Base-by-base conservation (phyloP, 2,113 vertebrate species). In the Rhegmatorhina hoffmannsi region DNA sequence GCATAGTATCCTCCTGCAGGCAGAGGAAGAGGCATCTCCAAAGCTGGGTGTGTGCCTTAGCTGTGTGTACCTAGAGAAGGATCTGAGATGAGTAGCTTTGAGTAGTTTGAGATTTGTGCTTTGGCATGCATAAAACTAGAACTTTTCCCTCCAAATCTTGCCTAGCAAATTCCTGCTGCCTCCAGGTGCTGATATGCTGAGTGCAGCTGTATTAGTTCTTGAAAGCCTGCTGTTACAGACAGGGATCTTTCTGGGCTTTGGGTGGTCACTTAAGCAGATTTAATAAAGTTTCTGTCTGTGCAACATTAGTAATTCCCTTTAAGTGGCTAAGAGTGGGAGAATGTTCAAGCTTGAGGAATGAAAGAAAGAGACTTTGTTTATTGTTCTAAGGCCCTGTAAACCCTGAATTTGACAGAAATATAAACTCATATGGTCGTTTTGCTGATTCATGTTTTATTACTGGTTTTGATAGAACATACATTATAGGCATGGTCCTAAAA, bases 381-480 rank as follows among this genome's bases (percentile, higher is more conserved):
- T 90, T 96, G 76, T 94, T 96, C 69, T 66, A 81, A 89, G 67
- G 64, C 13, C 60, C 79, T 70, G 29, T 82, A 84, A 91, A 86
- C 53, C 81, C 33, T 66, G 50, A 89, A 90, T 88, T 77, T 50
- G 36, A 24, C 60, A 91, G 81, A 84, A 95, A 93, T 88, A 28
- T 94, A 78, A 91, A 84, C 3, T 31, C 47, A 23, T 38, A 10
- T 14, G 58, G 69, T 75, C 7, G 62, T 89, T 88, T 90, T 94
- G 88, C 83, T 94, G 90, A 89, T 78, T 96, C 62, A 49, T 87
- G 29, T 92, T 85, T 93, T 94, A 92, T 87, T 94, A 63, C 90
- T n/a, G 56, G 80, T 92, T 93, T 91, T 17, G 52, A 49, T 76
- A 76, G 73, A 74, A 85, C 29, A 28, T 69, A 63, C 75, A 82